Evolutionary conservation across 2,113 vertebrate genomes (phyloP).

Genomic region (Notarius lentiginosus): DNA sequence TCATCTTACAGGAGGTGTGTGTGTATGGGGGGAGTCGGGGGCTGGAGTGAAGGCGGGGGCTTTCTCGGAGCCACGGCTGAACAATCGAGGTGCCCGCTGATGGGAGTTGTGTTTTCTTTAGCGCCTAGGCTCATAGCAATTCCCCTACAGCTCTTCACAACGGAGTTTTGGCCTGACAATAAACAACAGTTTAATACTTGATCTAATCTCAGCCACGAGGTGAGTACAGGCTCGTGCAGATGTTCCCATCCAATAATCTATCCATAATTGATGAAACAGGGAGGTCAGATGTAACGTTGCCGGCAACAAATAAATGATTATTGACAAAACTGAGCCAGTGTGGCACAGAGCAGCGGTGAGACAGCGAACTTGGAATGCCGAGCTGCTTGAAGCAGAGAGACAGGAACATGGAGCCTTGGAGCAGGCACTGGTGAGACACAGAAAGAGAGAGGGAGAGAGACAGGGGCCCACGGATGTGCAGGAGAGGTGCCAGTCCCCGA

Average conservation of each 20-base stretch:
- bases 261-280: constrained; percentile 99
- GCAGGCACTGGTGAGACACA: constrained; percentile 51
- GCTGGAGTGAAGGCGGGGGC: background rate
- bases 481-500: constrained; percentile 37
- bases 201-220: constrained; percentile 98
- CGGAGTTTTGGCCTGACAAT: constrained; percentile 93
- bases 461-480: constrained; percentile 41
- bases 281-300: constrained; percentile 99
- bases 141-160: constrained; percentile 81
- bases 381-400: constrained; percentile 13
- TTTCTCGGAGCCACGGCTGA: constrained; percentile 70
- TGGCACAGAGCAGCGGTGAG: constrained; percentile 77
- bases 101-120: constrained; percentile 77
- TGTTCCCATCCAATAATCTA: constrained; percentile 99
- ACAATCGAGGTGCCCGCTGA: constrained; percentile 86
- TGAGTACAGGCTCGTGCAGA: constrained; percentile 92
- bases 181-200: constrained; percentile 99
- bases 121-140: constrained; percentile 75
- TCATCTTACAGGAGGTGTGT: constrained; percentile 73
- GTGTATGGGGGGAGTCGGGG: constrained; percentile 29
- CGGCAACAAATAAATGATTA: constrained; percentile 99
- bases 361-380: constrained; percentile 45
- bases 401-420: background rate
- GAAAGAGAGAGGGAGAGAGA: constrained; percentile 56
- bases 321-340: constrained; percentile 97